Conservation (phyloP, 2,113 vertebrate genomes). For the Corvus hawaiiensis region DNA sequence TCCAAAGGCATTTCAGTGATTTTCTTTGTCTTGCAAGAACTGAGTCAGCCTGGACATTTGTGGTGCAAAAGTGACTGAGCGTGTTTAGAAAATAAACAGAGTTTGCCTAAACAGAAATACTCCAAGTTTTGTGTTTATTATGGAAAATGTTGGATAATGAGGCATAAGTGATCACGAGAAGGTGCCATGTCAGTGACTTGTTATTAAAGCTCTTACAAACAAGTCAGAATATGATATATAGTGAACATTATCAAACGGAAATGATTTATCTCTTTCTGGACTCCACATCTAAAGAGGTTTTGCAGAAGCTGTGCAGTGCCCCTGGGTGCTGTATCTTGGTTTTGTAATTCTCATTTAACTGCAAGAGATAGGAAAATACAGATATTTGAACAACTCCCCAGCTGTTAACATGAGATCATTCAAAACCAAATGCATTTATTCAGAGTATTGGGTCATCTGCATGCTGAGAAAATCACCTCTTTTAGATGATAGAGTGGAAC, state of each 20-base stretch:
- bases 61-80: not conserved
- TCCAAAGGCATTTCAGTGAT: not conserved
- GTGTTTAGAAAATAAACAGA: not conserved
- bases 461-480: not conserved
- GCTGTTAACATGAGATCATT: not conserved
- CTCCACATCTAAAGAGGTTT: not conserved
- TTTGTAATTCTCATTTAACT: not conserved
- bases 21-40: not conserved
- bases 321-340: not conserved
- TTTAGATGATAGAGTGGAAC: not conserved
- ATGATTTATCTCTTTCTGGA: not conserved
- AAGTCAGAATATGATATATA: not conserved
- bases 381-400: not conserved
- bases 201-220: not conserved
- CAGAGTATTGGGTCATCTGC: not conserved
- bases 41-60: not conserved
- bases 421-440: not conserved
- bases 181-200: not conserved
- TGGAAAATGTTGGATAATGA: not conserved
- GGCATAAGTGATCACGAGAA: not conserved
- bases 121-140: not conserved
- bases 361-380: not conserved
- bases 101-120: not conserved
- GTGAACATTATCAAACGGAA: not conserved
- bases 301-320: not conserved